Conservation (phyloP, 1,140 invertebrate genomes). For the Drosophila suzukii region DNA sequence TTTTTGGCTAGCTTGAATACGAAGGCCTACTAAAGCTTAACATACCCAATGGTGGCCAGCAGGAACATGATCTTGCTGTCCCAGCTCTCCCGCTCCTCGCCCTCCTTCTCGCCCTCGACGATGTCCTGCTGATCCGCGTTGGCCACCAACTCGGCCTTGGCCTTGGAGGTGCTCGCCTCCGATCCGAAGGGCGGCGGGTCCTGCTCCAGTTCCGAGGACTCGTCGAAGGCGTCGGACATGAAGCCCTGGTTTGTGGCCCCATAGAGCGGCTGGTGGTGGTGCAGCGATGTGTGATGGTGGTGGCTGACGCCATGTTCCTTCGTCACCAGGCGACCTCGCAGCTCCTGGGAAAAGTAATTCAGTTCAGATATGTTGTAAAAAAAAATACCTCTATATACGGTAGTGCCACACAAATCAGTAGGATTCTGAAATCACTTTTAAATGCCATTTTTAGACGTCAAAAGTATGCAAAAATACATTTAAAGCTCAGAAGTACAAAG, state of each 20-base stretch:
- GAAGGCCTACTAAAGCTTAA: background rate
- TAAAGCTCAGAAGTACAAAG: no score
- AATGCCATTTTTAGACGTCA: no score
- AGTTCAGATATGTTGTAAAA: background rate
- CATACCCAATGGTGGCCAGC: constrained; percentile 92
- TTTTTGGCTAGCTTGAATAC: background rate
- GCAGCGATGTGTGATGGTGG: constrained; percentile 70
- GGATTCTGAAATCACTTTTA: no score
- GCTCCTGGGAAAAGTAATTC: constrained; percentile 84
- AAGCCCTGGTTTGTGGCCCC: constrained; percentile 94
- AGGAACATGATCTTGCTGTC: constrained; percentile 96
- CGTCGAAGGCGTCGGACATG: constrained; percentile 89
- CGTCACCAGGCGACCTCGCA: constrained; percentile 91
- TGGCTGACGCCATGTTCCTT: constrained; percentile 88
- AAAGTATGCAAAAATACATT: no score
- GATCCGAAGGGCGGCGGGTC: constrained; percentile 78
- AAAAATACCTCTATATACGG: no score
- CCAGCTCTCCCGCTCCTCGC: constrained; percentile 95
- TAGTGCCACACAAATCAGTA: background rate
- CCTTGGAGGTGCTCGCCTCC: constrained; percentile 82
- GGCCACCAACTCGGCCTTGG: constrained; percentile 85
- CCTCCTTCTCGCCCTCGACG: constrained; percentile 90
- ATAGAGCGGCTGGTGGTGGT: constrained; percentile 87
- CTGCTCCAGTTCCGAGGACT: constrained; percentile 86
- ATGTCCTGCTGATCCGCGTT: constrained; percentile 89